These are phyloP conservation scores for Ceratitis capitata DNA, from an alignment of 1,140 invertebrate genomes.

Conservation along the genomic window DNA sequence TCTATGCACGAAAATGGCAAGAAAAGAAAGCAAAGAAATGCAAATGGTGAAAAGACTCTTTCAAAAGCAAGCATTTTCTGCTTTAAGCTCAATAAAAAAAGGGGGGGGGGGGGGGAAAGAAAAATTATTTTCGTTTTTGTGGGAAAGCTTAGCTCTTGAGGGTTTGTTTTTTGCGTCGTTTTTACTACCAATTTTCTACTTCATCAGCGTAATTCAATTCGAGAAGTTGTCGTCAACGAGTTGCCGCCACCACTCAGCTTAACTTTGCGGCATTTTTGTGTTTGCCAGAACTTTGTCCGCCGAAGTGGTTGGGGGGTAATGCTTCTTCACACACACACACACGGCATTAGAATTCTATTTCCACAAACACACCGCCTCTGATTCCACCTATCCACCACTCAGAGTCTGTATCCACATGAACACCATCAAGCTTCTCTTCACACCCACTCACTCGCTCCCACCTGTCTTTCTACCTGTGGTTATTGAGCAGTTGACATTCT, in stretches of 20 bases:
- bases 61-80: constrained; percentile 10
- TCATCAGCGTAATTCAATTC: constrained; percentile 34
- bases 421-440: too few relatives aligned
- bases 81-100: not conserved
- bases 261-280: not conserved
- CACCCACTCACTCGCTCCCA: not conserved
- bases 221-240: constrained; percentile 26
- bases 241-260: not conserved
- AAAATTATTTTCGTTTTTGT: not conserved
- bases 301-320: too few relatives aligned
- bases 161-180: not conserved
- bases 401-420: too few relatives aligned
- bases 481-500: not conserved
- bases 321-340: too few relatives aligned
- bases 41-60: too few relatives aligned
- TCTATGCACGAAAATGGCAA: not conserved
- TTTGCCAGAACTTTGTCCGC: too few relatives aligned
- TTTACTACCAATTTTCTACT: constrained; percentile 20
- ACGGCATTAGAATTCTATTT: not conserved
- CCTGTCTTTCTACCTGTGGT: not conserved
- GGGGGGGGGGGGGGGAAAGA: too few relatives aligned
- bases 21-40: not conserved
- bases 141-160: constrained; percentile 19
- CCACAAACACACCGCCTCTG: not conserved
- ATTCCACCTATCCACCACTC: not conserved